Evolutionary conservation across 2,888 invertebrate species (phyloP).

Genomic region (Galerucella pusilla): DNA sequence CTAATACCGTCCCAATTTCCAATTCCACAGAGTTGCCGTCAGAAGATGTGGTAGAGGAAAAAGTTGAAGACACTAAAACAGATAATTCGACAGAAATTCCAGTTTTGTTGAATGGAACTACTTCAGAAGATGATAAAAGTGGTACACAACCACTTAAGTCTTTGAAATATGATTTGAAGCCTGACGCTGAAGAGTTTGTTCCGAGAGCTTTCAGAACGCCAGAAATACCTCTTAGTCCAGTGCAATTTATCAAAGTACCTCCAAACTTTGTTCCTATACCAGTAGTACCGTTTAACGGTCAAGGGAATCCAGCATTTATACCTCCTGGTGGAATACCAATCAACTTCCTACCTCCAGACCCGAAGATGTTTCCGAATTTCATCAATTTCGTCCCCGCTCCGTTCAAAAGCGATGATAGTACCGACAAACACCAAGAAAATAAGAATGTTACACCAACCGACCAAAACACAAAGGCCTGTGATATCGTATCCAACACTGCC

Average conservation of each 20-base stretch:
- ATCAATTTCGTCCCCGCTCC: constrained; percentile 51
- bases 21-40: neutral
- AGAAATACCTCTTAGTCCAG: constrained; percentile 49
- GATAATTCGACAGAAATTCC: neutral
- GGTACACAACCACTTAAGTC: constrained; percentile 16
- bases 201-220: constrained; percentile 58
- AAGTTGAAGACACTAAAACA: neutral
- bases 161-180: constrained; percentile 55
- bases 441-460: constrained; percentile 21
- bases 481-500: constrained; percentile 40
- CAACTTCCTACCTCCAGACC: constrained; percentile 58
- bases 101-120: neutral
- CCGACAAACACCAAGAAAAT: constrained; percentile 31
- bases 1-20: constrained; percentile 1
- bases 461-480: constrained; percentile 33
- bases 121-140: constrained; percentile 17
- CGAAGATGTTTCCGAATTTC: constrained; percentile 51
- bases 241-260: constrained; percentile 57
- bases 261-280: constrained; percentile 61
- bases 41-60: constrained; percentile 25
- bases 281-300: constrained; percentile 55
- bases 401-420: constrained; percentile 34
- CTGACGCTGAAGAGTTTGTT: constrained; percentile 65
- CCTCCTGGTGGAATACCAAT: constrained; percentile 57
- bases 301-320: constrained; percentile 55